Conservation (phyloP, 2,888 invertebrate species). For the Erannis defoliaria region DNA sequence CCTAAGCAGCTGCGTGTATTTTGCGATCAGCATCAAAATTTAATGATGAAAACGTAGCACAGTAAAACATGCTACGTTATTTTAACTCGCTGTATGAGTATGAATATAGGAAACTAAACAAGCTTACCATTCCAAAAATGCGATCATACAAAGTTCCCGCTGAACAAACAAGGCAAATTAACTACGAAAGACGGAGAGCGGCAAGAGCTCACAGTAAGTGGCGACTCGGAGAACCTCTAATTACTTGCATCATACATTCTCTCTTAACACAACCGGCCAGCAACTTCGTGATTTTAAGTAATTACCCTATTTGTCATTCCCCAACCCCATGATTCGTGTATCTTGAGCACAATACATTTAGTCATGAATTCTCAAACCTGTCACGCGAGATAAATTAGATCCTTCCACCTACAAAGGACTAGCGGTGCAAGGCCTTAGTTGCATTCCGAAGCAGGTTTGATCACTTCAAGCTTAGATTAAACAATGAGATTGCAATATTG, state of each 20-base stretch:
- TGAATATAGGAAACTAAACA: not conserved
- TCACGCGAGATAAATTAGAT: conserved; percentile 71
- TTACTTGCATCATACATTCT: conserved; percentile 26
- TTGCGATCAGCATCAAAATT: too few relatives aligned
- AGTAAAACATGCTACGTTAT: not conserved
- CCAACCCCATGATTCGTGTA: conserved; percentile 48
- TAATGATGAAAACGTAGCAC: not conserved
- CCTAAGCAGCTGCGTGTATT: too few relatives aligned
- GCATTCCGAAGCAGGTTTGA: conserved; percentile 73
- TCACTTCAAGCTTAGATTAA: conserved; percentile 56
- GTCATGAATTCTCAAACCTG: conserved; percentile 67
- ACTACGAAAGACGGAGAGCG: conserved; percentile 16
- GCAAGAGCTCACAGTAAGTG: conserved; percentile 1
- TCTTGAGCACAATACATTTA: conserved; percentile 49
- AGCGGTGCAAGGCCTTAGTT: conserved; percentile 61
- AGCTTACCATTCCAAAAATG: not conserved
- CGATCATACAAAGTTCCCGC: conserved; percentile 6
- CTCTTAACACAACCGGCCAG: conserved; percentile 11
- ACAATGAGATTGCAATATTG: conserved; percentile 63
- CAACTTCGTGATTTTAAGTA: conserved; percentile 53
- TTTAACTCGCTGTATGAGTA: not conserved
- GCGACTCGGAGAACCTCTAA: conserved; percentile 13
- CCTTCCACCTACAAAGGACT: conserved; percentile 65
- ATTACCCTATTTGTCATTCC: conserved; percentile 75
- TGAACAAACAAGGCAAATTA: conserved; percentile 28